phyloP scores from a whole-genome alignment of 1,140 invertebrate species.

The Diabrotica virgifera region DNA sequence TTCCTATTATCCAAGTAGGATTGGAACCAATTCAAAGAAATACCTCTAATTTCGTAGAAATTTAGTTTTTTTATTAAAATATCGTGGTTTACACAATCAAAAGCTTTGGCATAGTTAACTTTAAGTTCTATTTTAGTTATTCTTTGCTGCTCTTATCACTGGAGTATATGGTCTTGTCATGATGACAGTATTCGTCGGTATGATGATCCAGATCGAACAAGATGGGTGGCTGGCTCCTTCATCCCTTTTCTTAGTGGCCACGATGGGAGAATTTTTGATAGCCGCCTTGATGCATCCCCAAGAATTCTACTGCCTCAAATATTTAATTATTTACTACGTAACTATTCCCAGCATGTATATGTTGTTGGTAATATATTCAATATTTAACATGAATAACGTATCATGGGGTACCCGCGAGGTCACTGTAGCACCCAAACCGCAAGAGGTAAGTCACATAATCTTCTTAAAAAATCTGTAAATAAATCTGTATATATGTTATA shows the following conservation, averaged over 20 bases:
- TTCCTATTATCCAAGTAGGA: too few relatives aligned
- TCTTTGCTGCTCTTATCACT: conserved; percentile 73
- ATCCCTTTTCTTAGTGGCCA: conserved; percentile 70
- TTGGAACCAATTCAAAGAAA: too few relatives aligned
- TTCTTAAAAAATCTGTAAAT: too few relatives aligned
- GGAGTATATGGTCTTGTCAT: conserved; percentile 83
- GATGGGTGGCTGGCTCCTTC: conserved; percentile 78
- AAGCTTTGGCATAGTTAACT: background rate
- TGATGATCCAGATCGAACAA: conserved; percentile 73
- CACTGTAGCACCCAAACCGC: conserved; percentile 40
- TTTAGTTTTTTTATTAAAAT: too few relatives aligned
- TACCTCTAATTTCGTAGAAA: too few relatives aligned
- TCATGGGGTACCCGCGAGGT: conserved; percentile 88
- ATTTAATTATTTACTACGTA: conserved; percentile 82
- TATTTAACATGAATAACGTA: conserved; percentile 88
- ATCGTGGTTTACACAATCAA: too few relatives aligned
- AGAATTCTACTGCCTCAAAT: conserved; percentile 74
- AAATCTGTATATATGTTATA: too few relatives aligned
- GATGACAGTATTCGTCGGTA: conserved; percentile 89
- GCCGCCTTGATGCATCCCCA: conserved; percentile 80
- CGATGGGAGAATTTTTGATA: conserved; percentile 62
- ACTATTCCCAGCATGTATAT: conserved; percentile 94
- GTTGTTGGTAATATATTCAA: conserved; percentile 84
- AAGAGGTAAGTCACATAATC: conserved; percentile 48
- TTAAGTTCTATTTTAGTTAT: conserved; percentile 53